These are phyloP conservation scores for Pocillopora damicornis DNA, from an alignment of 64 coral and sea anemone genomes.

Conservation along the genomic window DNA sequence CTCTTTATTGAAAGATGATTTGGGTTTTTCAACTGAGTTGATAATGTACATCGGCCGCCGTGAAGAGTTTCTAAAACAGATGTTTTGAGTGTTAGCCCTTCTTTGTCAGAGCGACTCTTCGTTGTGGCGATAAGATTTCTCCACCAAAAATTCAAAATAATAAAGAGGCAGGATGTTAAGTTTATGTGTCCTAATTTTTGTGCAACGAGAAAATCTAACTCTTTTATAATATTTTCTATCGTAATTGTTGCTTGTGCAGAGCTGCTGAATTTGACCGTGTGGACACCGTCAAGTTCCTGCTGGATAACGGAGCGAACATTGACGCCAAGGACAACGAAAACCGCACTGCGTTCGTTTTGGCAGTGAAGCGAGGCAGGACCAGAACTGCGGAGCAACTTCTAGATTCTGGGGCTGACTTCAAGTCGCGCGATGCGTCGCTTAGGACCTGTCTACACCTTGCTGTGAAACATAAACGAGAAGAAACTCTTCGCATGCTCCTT, in stretches of 20 bases:
- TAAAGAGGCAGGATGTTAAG: no score
- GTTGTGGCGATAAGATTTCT: no score
- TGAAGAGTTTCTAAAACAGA: no score
- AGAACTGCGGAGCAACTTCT: slow-evolving; percentile 41
- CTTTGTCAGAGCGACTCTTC: no score
- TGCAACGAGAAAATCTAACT: no score
- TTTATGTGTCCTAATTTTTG: no score
- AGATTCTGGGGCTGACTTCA: slow-evolving; percentile 55
- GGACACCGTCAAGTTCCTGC: slow-evolving; percentile 24
- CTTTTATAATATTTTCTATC: no score
- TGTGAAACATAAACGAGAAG: slow-evolving; percentile 38
- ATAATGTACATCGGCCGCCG: neutral
- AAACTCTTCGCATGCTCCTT: slow-evolving; percentile 50
- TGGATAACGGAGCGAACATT: slow-evolving; percentile 3
- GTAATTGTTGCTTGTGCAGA: slow-evolving; percentile 4
- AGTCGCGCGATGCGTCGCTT: slow-evolving; percentile 48
- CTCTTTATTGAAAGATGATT: no score
- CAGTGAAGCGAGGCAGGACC: slow-evolving; percentile 43
- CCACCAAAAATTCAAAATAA: no score
- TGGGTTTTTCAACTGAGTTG: neutral
- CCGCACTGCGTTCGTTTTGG: slow-evolving; percentile 53
- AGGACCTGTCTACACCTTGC: slow-evolving; percentile 69
- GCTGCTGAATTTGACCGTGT: slow-evolving; percentile 43
- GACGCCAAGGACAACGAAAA: slow-evolving; percentile 45
- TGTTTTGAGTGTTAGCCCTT: no score